Evolutionary conservation across 2,888 invertebrate genomes (phyloP).

Genomic region (Buathra laborator): DNA sequence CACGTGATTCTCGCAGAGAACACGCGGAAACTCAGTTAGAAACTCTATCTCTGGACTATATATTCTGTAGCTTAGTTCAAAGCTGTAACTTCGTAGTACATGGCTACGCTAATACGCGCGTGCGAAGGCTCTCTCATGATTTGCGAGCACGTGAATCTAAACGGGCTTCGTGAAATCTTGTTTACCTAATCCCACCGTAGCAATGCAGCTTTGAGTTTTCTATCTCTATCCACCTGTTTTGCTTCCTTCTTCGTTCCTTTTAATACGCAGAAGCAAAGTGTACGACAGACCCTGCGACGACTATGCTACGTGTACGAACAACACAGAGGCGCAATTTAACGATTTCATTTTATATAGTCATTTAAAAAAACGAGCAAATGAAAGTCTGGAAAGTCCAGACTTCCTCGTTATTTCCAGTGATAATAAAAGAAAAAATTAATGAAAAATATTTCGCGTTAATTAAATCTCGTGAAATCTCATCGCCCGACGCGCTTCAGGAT

Average conservation of each 20-base stretch:
- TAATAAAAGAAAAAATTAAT: constrained; percentile 20
- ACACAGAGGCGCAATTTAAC: constrained; percentile 4
- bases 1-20: background rate
- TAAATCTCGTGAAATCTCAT: constrained; percentile 9
- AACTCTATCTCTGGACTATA: constrained; percentile 14
- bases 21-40: constrained; percentile 26
- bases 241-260: constrained; percentile 5
- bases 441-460: constrained; percentile 35
- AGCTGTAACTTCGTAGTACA: constrained; percentile 13
- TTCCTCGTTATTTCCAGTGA: constrained; percentile 47
- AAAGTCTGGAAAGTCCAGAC: constrained; percentile 19
- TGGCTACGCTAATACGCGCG: constrained; percentile 15
- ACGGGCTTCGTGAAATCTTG: constrained; percentile 75
- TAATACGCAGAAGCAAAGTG: background rate
- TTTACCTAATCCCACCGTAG: constrained; percentile 77
- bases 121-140: constrained; percentile 53
- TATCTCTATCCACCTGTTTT: constrained; percentile 22
- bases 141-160: constrained; percentile 63
- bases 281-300: background rate
- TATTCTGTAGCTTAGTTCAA: constrained; percentile 14
- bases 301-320: constrained; percentile 1
- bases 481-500: background rate
- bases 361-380: background rate
- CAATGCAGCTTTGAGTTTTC: constrained; percentile 44
- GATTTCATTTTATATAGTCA: constrained; percentile 7